Percentiles rank a stretch among this genome's conserved stretches.
Evolutionary conservation across 1,140 invertebrate genomes (phyloP).

Genomic region (Trichogramma pretiosum): DNA sequence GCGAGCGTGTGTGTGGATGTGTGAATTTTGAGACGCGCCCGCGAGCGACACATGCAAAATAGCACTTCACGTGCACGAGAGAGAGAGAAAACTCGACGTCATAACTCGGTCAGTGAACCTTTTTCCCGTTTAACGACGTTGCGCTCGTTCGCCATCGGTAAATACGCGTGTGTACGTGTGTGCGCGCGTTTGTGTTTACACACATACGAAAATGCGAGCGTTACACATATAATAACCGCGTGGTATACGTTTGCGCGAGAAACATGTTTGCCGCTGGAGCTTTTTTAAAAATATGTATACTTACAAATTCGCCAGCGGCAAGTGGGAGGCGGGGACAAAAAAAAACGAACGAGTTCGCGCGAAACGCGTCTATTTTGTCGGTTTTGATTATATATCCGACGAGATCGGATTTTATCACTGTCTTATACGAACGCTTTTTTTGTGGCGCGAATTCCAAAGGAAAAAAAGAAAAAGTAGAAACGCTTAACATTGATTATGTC

Average conservation of each 20-base stretch:
- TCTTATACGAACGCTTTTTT: no score
- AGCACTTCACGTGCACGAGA: no score
- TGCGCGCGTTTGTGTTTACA: neutral
- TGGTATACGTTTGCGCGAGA: neutral
- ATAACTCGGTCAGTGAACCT: conserved; percentile 20
- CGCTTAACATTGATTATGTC: neutral
- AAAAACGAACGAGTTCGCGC: conserved; percentile 1
- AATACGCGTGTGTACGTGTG: neutral
- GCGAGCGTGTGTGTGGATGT: neutral
- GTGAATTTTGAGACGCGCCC: no score
- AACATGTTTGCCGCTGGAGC: neutral
- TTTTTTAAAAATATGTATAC: neutral
- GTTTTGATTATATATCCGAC: neutral
- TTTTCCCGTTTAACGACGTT: neutral
- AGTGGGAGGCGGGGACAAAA: no score
- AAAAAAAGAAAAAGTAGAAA: neutral
- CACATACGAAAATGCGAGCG: neutral
- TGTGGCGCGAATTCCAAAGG: neutral
- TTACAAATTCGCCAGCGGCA: no score
- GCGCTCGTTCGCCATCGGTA: neutral
- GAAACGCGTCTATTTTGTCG: no score
- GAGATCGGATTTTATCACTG: no score
- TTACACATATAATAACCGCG: neutral
- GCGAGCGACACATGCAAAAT: no score
- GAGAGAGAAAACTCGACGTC: no score